Evolutionary conservation across 2,797 vertebrate genomes (phyloP), one percentile per base, ranked within the genome.

Genomic region (Ataeniobius toweri): DNA sequence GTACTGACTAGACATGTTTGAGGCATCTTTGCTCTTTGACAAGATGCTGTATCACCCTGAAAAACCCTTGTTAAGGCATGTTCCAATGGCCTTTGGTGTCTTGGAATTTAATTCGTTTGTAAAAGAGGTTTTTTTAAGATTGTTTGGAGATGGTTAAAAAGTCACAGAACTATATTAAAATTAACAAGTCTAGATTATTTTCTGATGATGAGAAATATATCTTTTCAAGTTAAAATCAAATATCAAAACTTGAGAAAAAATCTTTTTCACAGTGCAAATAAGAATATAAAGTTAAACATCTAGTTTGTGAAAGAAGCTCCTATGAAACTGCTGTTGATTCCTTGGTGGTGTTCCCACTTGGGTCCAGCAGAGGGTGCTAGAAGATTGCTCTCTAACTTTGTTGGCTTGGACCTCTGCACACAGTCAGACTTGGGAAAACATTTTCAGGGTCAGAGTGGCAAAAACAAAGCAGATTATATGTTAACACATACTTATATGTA

Each of bases 281-380:
- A 10, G 44, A 7, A 36, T 8, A 46, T 8, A 46, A 46, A 46
- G 44, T 46, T 46, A 46, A 46, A 46, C 36, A 36, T 36, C 36
- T 36, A 36, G 7, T 1, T 46, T 10, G 44, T 46, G 44, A 46
- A 46, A 46, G 44, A 46, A 46, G 44, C 44, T 36, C 36, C 1
- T 46, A 46, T 46, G 44, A 10, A 46, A 46, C 44, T 7, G 44
- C 44, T 46, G 44, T 46, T 46, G 36, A 36, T 36, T 36, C 28
- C 7, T 39, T 65, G 31, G 31, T 12, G 8, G 18, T 65, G 2
- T 65, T 39, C 36, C 9, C 36, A 9, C 36, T 41, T 67, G 1
- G 0, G 39, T 73, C 92, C 94, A 93, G 88, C 83, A 94, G 94
- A 89, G 87, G 93, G 92, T 36, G 92, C 89, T 85, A 86, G 46